Evolutionary conservation across 2,888 invertebrate genomes (phyloP).

Genomic region (Eupeodes latifasciatus): DNA sequence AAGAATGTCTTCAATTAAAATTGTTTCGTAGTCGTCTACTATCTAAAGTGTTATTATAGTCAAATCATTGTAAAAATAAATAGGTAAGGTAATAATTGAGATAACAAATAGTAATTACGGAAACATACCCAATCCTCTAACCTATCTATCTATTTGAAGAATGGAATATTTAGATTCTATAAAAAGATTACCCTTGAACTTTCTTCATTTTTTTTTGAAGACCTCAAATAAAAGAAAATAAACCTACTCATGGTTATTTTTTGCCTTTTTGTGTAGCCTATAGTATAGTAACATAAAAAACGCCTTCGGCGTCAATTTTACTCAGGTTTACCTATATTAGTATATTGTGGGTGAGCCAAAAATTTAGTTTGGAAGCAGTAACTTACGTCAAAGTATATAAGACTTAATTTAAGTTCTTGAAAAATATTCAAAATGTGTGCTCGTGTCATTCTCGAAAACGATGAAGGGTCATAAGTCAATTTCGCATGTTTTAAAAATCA

Average conservation of each 20-base stretch:
- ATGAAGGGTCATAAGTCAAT: no score
- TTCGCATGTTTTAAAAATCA: no score
- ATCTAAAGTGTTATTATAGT: background rate
- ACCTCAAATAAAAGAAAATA: background rate
- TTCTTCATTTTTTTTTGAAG: background rate
- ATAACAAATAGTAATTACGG: slow-evolving; percentile 1
- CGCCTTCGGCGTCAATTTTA: background rate
- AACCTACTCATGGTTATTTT: background rate
- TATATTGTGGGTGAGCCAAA: background rate
- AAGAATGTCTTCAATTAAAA: background rate
- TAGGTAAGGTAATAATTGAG: background rate
- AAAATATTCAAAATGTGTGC: no score
- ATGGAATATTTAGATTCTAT: background rate
- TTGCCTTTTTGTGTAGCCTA: background rate
- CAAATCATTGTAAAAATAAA: background rate
- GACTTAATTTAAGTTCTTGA: no score
- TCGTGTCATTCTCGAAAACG: no score
- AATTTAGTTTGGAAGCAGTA: no score
- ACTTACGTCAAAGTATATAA: background rate
- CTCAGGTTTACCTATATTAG: background rate
- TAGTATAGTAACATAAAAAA: no score
- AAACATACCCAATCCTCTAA: background rate
- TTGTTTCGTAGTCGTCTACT: background rate
- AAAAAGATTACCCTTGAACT: slow-evolving; percentile 19
- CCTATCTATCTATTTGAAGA: background rate